Base-by-base conservation (phyloP, 2,888 invertebrate species). In the Eupithecia vulgata region DNA sequence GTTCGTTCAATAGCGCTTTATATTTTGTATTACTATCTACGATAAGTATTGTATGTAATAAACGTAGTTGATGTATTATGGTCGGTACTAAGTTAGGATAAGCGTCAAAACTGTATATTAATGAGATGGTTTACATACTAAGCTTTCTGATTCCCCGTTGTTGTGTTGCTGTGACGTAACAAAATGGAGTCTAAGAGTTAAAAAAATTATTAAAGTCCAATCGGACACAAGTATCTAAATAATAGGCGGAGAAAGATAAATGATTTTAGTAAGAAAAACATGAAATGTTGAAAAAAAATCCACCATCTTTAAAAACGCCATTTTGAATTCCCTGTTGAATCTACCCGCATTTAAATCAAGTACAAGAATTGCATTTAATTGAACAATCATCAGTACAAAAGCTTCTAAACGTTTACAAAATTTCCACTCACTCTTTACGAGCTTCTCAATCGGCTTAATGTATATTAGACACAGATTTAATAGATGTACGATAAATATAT, bases 401-500 rank as follows among this genome's bases (percentile, higher is more conserved):
- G 87, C 86, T 85, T 82, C 79, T 86, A 88, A 87, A 87, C 87
- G 85, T 77, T 69, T 71, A 80, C 82, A 82, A 81, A 81, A 79
- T 89, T 90, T 90, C 90, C 87, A 83, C 48, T 84, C 71, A 90
- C 89, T 90, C 86, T 88, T 86, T 90, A 90, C 85, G 93, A 93
- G 93, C 93, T 93, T 94, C 85, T 91, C 86, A 84, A 90, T 87
- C 91, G 93, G 93, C 93, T 93, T 93, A 93, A 90, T 91, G 91
- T 94, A 93, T 88, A 91, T 92, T 93, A 93, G 92, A 91, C 92
- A 93, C 92, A 93, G 91, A 93, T 90, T 90, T 91, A 92, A 90
- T 92, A 92, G 90, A 85, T 91, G 88, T 92, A 92, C 88, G 88
- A 89, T 91, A 88, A 79, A 65, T 40, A 85, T 90, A 91, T 92